Conservation (phyloP, 2,888 invertebrate genomes). For the Pheosia gnoma region DNA sequence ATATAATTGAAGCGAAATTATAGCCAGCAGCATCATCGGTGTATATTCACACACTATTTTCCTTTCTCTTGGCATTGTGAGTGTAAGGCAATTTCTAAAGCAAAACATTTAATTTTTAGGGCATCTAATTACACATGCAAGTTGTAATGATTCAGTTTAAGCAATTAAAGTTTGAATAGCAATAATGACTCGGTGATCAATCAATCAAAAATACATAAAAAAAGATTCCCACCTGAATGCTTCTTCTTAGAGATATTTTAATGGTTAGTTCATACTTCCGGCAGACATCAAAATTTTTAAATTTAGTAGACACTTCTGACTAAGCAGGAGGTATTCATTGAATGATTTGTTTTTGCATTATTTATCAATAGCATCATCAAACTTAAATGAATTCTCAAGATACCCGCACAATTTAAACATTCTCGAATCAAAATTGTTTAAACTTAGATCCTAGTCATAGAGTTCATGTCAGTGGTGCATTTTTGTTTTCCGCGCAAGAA, state of each 20-base stretch:
- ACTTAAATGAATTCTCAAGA: background rate
- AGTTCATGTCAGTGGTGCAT: no score
- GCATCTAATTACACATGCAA: no score
- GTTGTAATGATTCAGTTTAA: no score
- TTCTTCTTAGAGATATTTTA: background rate
- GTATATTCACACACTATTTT: background rate
- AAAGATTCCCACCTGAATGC: background rate
- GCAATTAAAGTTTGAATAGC: no score
- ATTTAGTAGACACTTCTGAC: background rate
- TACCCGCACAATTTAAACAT: background rate
- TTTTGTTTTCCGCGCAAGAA: no score
- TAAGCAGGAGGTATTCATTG: background rate
- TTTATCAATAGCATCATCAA: background rate
- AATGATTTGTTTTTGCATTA: background rate
- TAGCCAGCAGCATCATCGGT: background rate
- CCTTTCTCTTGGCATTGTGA: background rate
- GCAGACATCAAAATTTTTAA: conserved; percentile 3
- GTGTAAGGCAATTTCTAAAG: background rate
- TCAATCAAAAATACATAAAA: background rate
- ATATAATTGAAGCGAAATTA: background rate
- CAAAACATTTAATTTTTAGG: no score
- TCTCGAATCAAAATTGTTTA: no score
- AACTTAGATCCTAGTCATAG: no score
- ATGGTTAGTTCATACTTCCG: conserved; percentile 1
- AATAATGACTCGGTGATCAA: background rate